Evolutionary conservation across 2,113 vertebrate species (phyloP).

Genomic region (Tenebrosternarchus preto): DNA sequence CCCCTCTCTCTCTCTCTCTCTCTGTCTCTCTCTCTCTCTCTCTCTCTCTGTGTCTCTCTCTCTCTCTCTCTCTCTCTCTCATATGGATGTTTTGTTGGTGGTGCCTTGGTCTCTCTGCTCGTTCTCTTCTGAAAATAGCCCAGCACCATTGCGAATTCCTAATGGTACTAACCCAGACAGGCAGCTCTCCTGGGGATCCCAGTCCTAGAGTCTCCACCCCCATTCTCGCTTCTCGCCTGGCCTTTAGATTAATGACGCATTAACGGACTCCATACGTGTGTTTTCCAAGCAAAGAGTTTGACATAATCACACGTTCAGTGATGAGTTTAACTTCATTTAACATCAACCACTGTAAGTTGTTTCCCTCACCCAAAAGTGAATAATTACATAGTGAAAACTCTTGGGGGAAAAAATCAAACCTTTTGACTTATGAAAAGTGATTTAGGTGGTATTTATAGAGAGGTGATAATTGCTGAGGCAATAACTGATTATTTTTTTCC

Average conservation of each 20-base stretch:
- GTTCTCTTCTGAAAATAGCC: slow-evolving; percentile 27
- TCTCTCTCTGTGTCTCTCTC: slow-evolving; percentile 25
- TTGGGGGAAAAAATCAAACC: too few species aligned
- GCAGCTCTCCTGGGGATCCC: slow-evolving; percentile 8
- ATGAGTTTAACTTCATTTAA: too few species aligned
- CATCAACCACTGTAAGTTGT: slow-evolving; percentile 18
- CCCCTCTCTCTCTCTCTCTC: neutral
- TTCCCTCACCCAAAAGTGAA: too few species aligned
- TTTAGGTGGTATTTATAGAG: too few species aligned
- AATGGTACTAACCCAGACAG: slow-evolving; percentile 2
- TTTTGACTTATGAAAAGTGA: too few species aligned
- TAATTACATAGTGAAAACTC: too few species aligned
- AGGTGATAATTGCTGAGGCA: too few species aligned
- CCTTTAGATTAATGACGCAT: neutral
- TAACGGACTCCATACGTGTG: neutral
- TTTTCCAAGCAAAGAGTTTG: neutral
- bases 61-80: neutral
- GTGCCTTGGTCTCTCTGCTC: slow-evolving; percentile 19
- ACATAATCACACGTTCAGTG: too few species aligned
- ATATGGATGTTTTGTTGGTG: slow-evolving; percentile 16
- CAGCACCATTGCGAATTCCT: slow-evolving; percentile 24
- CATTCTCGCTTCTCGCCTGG: neutral
- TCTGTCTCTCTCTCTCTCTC: neutral
- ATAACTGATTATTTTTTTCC: too few species aligned
- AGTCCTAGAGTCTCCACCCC: neutral